Evolutionary conservation across 2,797 vertebrate genomes (phyloP), one percentile per base, ranked within the genome.

Genomic region (Threskiornis aethiopicus): DNA sequence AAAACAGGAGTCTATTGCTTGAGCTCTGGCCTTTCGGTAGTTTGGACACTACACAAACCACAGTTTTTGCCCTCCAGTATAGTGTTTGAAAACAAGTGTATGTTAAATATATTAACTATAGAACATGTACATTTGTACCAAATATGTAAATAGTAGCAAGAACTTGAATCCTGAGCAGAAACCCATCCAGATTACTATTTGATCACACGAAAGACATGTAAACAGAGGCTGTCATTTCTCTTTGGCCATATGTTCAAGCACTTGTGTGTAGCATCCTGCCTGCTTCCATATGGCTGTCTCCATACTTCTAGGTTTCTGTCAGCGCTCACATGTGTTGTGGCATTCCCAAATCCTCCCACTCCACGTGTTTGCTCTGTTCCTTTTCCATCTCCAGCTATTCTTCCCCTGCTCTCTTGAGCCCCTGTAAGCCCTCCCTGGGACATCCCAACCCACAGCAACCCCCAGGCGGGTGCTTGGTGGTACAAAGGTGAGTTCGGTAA

Each of bases 281-380:
- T 65, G 22, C 22, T 87, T 57, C 41, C 35, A 4, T 17, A 31
- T 7, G 11, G 18, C 3, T 7, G 4, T 52, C 16, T 87, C 35
- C 42, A 6, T 52, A 29, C 52, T 16, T 73, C 33, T 14, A 6
- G 5, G 7, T 47, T 75, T 85, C 16, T 71, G 21, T 11, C 15
- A 35, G 39, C 1, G 2, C 42, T 79, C 5, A 8, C 6, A 13
- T 15, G 3, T 47, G 16, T 42, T 41, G 3, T 15, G 22, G 11
- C 41, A 52, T 62, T 71, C 25, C 62, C 25, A 83, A 44, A 79
- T 62, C 25, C 13, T 64, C 72, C 13, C 22, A 13, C 77, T 84
- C 33, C 42, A 49, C 19, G 9, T 62, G 41, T 35, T 55, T 49
- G 31, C 7, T 62, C 22, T 9, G 3, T 18, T 41, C 5, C 28